phyloP scores from a whole-genome alignment of 2,113 vertebrate species.

The Sphaerodactylus townsendi region DNA sequence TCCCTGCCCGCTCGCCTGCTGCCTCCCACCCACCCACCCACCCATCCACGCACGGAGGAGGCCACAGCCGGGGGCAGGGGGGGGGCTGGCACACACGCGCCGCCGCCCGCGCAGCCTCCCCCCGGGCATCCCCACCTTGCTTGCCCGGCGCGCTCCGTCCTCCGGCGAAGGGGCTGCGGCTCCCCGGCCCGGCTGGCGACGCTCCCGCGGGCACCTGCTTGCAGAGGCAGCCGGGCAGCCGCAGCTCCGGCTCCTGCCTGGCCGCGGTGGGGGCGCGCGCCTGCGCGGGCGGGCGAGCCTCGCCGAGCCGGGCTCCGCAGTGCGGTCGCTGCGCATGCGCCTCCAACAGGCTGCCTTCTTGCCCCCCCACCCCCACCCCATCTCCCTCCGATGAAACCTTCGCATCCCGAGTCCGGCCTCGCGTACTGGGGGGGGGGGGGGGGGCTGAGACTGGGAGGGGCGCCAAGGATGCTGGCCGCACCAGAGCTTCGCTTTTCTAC shows the following conservation, averaged over 20 bases:
- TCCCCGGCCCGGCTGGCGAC: not conserved
- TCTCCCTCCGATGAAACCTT: too few species aligned
- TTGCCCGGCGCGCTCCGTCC: too few species aligned
- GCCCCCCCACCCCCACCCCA: not conserved
- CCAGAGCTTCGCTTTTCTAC: too few species aligned
- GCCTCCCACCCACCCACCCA: too few species aligned
- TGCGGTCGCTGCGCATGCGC: conserved; percentile 44
- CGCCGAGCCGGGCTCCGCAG: conserved; percentile 38
- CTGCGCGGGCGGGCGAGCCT: not conserved
- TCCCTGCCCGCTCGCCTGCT: not conserved
- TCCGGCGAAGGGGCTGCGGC: not conserved
- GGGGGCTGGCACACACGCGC: too few species aligned
- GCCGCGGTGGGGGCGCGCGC: not conserved
- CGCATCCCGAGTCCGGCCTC: not conserved
- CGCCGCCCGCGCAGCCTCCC: too few species aligned
- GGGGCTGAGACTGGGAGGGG: too few species aligned
- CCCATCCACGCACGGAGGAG: not conserved
- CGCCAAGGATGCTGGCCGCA: too few species aligned
- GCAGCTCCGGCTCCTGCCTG: not conserved
- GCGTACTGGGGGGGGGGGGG: too few species aligned
- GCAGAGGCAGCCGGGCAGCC: not conserved
- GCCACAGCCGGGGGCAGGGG: not conserved
- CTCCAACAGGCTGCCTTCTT: not conserved
- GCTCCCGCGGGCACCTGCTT: too few species aligned
- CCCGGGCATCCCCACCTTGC: accelerated